phyloP scores from a whole-genome alignment of 2,888 invertebrate species.

The Tetheella fluctuosa region DNA sequence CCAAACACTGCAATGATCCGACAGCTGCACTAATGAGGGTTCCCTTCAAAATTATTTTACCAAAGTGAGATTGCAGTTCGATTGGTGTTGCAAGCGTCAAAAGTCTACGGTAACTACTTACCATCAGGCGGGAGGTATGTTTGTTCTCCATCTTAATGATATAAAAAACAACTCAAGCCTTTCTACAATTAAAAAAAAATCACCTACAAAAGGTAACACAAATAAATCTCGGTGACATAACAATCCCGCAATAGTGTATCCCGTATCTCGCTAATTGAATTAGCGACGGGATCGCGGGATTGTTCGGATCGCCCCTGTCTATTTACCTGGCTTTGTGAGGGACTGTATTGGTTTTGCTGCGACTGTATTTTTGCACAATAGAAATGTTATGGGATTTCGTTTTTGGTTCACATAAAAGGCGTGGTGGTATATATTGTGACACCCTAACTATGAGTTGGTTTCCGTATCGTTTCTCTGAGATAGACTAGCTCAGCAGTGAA shows the following conservation, averaged over 20 bases:
- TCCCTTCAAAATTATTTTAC: no score
- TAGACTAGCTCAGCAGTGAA: no score
- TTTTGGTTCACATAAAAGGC: neutral
- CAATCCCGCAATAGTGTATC: constrained; percentile 49
- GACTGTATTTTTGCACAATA: constrained; percentile 12
- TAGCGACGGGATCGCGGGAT: constrained; percentile 44
- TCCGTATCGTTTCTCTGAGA: neutral
- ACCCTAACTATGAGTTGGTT: neutral
- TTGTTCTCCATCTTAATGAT: no score
- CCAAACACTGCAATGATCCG: no score
- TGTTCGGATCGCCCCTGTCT: constrained; percentile 39
- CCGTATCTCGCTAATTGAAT: constrained; percentile 55
- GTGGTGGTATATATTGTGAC: no score
- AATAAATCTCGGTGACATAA: constrained; percentile 57
- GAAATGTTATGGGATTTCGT: neutral
- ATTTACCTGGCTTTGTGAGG: constrained; percentile 42
- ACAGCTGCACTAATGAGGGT: no score
- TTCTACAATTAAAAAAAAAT: constrained; percentile 13
- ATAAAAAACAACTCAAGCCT: no score
- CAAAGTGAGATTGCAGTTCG: no score
- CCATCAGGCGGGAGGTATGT: no score
- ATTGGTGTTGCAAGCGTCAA: no score
- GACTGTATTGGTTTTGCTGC: constrained; percentile 17
- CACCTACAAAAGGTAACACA: constrained; percentile 31
- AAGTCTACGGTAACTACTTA: no score